Conservation (phyloP, 30 jellyfish, hydroid and myxozoan genomes). For the Mastigias papua region DNA sequence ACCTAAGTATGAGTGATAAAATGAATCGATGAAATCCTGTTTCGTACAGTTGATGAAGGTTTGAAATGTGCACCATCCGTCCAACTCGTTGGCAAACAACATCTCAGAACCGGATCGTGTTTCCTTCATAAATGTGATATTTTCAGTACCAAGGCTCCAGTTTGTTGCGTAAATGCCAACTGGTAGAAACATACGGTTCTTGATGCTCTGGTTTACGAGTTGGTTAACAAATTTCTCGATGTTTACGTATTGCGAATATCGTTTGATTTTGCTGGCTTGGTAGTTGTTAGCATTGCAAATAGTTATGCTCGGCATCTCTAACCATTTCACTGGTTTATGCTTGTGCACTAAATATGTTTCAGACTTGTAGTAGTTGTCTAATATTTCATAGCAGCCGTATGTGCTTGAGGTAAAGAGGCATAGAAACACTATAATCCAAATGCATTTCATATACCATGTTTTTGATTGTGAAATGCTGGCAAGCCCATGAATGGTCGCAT, state of each 20-base stretch:
- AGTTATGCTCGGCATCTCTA: conserved; percentile 19
- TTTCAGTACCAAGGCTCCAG: neutral
- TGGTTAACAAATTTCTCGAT: neutral
- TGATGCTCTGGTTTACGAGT: neutral
- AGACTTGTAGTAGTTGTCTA: neutral
- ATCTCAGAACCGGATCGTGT: conserved; percentile 29
- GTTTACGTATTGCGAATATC: too few species aligned
- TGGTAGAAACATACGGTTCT: neutral
- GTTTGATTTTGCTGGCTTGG: neutral
- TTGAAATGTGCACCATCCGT: conserved; percentile 49
- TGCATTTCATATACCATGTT: neutral
- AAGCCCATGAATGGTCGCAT: conserved; percentile 23
- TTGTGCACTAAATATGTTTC: neutral
- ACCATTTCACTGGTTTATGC: neutral
- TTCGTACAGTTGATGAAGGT: neutral
- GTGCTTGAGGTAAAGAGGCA: neutral
- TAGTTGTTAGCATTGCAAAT: conserved; percentile 32
- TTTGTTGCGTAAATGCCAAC: neutral
- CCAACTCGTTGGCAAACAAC: conserved; percentile 10
- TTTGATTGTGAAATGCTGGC: neutral
- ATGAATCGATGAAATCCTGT: conserved; percentile 24
- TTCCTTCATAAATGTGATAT: conserved; percentile 13
- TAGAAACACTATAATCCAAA: conserved; percentile 1
- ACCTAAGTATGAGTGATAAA: conserved; percentile 14
- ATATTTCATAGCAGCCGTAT: neutral